These are phyloP conservation scores for Cynopterus brachyotis DNA, from an alignment of 2,113 vertebrate genomes.

Conservation along the genomic window DNA sequence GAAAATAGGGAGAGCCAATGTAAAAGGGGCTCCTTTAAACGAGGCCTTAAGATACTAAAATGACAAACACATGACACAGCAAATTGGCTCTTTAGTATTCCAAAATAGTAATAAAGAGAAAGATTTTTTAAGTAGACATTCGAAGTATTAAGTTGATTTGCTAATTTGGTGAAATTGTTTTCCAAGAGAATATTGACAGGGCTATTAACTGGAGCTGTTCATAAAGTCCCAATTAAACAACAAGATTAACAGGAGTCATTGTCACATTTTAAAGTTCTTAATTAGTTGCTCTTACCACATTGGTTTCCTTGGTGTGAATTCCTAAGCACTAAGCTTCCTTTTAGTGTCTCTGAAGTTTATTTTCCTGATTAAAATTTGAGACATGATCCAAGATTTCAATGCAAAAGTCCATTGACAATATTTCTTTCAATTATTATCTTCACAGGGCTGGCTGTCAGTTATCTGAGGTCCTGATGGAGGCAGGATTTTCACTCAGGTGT, in stretches of 20 bases:
- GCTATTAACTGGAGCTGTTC: conserved; percentile 49
- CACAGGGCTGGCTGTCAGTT: background rate
- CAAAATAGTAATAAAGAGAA: conserved; percentile 7
- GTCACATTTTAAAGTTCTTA: conserved; percentile 55
- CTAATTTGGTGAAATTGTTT: conserved; percentile 54
- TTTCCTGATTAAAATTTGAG: conserved; percentile 40
- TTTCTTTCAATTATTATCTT: background rate
- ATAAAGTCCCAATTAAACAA: conserved; percentile 61
- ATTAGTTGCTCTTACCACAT: conserved; percentile 60
- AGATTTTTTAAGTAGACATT: conserved; percentile 15
- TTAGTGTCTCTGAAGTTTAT: background rate
- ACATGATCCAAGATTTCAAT: background rate
- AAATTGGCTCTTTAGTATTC: conserved; percentile 10
- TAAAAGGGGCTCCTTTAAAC: background rate
- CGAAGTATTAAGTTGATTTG: conserved; percentile 39
- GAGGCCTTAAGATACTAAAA: background rate
- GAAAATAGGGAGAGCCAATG: background rate
- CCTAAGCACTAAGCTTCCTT: conserved; percentile 18
- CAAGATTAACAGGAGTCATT: conserved; percentile 44
- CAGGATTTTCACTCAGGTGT: conserved; percentile 9
- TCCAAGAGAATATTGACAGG: conserved; percentile 42
- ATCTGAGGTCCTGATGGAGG: background rate
- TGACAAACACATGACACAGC: conserved; percentile 12
- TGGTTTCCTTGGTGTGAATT: conserved; percentile 62
- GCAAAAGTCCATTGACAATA: background rate